Conservation (phyloP, 2,113 vertebrate species). For the Neomonachus schauinslandi region DNA sequence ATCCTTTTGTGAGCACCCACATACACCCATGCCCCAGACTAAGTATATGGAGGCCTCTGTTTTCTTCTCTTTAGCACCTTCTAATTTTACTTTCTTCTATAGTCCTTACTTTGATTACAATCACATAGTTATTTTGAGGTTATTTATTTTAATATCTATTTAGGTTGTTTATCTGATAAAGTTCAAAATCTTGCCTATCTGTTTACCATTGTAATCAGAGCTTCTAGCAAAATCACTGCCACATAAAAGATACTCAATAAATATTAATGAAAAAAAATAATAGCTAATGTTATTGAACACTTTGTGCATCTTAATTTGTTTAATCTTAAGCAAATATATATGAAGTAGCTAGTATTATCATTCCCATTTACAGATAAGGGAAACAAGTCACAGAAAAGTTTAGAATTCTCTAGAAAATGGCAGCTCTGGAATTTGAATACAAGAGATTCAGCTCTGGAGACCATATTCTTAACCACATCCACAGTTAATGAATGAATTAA, state of each 20-base stretch:
- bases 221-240: neutral
- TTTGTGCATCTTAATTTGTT: neutral
- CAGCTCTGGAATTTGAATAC: neutral
- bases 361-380: neutral
- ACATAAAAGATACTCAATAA: neutral
- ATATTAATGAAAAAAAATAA: neutral
- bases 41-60: neutral
- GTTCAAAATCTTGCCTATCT: neutral
- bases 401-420: neutral
- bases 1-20: neutral
- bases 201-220: neutral
- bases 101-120: neutral
- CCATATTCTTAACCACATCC: neutral
- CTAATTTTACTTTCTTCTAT: neutral
- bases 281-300: neutral
- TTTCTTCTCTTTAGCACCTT: neutral
- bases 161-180: neutral
- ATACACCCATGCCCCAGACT: neutral
- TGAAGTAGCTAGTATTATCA: neutral
- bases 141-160: neutral
- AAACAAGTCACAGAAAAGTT: neutral
- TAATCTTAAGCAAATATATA: neutral
- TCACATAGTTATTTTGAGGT: neutral
- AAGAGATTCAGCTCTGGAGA: neutral
- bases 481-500: conserved; percentile 26